Evolutionary conservation across 2,888 invertebrate species (phyloP).

Genomic region (Caradrina clavipalpis): DNA sequence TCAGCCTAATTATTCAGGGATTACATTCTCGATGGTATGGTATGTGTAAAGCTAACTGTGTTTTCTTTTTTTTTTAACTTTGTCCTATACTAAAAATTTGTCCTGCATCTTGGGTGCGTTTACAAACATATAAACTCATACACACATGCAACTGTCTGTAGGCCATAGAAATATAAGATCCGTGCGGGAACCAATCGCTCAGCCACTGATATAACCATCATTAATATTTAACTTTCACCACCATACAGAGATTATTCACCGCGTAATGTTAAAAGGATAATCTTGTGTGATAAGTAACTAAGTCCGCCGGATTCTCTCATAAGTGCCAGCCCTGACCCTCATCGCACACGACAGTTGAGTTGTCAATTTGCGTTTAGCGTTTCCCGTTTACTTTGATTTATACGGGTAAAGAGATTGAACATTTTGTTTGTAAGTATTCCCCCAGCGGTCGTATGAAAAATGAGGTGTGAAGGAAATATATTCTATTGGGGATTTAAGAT

Average conservation of each 20-base stretch:
- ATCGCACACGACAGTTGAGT: conserved; percentile 76
- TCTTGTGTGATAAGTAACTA: conserved; percentile 63
- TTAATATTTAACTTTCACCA: conserved; percentile 20
- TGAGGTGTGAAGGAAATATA: conserved; percentile 62
- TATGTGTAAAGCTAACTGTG: too few relatives aligned
- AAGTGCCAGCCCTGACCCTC: conserved; percentile 70
- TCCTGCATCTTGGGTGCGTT: too few relatives aligned
- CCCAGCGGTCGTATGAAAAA: conserved; percentile 59
- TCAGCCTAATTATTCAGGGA: too few relatives aligned
- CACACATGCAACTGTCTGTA: too few relatives aligned
- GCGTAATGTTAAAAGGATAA: conserved; percentile 59
- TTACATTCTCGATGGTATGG: too few relatives aligned
- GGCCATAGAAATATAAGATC: too few relatives aligned
- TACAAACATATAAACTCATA: too few relatives aligned
- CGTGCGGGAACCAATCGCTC: too few relatives aligned
- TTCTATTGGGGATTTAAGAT: conserved; percentile 59
- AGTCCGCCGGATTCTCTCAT: conserved; percentile 66
- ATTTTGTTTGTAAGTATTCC: conserved; percentile 69
- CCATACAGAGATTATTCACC: conserved; percentile 41
- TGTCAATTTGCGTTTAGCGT: conserved; percentile 81
- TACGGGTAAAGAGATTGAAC: conserved; percentile 74
- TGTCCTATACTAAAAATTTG: too few relatives aligned
- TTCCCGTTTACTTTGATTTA: conserved; percentile 76
- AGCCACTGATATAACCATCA: neutral
- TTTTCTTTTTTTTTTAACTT: too few relatives aligned